phyloP scores from a whole-genome alignment of 2,113 vertebrate species.

The Anguilla rostrata region DNA sequence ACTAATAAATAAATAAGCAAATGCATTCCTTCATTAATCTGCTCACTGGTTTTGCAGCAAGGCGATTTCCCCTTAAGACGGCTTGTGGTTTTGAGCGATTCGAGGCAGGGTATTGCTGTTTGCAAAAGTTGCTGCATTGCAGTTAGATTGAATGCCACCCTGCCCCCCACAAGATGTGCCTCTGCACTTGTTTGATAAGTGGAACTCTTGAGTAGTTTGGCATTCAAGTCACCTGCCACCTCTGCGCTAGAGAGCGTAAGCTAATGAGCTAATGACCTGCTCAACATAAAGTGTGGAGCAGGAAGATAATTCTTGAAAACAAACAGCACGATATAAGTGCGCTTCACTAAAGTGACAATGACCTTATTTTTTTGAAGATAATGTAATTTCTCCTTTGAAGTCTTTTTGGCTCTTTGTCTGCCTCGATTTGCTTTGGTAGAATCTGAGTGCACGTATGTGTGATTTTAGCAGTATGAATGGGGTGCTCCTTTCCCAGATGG shows the following conservation, averaged over 20 bases:
- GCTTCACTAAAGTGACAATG: too few species aligned
- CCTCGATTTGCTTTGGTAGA: not conserved
- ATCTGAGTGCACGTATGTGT: not conserved
- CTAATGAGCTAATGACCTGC: not conserved
- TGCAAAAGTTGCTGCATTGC: not conserved
- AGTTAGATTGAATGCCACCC: not conserved
- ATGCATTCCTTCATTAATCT: not conserved
- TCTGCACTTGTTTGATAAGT: not conserved
- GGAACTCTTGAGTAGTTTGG: not conserved
- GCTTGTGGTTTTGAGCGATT: not conserved
- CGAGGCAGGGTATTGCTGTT: not conserved
- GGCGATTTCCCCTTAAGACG: not conserved
- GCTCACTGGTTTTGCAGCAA: not conserved
- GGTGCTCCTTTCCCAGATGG: not conserved
- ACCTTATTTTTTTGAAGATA: too few species aligned
- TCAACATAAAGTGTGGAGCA: not conserved
- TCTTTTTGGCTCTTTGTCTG: not conserved
- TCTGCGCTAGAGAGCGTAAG: not conserved
- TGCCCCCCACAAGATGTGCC: not conserved
- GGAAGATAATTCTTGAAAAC: too few species aligned
- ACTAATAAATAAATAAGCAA: too few species aligned
- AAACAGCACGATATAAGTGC: too few species aligned
- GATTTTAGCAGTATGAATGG: not conserved
- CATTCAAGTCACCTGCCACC: not conserved
- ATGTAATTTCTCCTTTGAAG: too few species aligned